Evolutionary conservation across 2,888 invertebrate genomes (phyloP).

Genomic region (Lordiphosa fenestrarum): DNA sequence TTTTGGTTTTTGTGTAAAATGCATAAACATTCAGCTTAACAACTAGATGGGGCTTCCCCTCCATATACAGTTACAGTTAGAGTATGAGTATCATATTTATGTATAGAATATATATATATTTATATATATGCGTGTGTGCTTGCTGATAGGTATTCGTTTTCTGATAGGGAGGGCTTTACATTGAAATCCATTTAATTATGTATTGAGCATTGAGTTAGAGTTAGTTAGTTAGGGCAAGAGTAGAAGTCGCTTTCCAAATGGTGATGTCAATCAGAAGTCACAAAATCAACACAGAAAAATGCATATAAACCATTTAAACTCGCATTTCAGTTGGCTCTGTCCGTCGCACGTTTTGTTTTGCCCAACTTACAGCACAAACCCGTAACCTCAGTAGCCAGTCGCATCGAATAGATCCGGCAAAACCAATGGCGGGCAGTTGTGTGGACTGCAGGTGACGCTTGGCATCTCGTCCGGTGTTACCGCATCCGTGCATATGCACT

Average conservation of each 20-base stretch:
- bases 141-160: slow-evolving; percentile 36
- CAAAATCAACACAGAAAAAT: too few species aligned
- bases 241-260: not conserved
- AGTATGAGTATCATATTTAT: slow-evolving; percentile 14
- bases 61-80: slow-evolving; percentile 1
- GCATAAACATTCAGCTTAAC: slow-evolving; percentile 65
- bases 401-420: slow-evolving; percentile 80
- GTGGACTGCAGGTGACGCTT: slow-evolving; percentile 80
- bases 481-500: slow-evolving; percentile 85
- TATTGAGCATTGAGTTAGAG: slow-evolving; percentile 44
- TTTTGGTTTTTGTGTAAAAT: slow-evolving; percentile 44
- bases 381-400: slow-evolving; percentile 79
- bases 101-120: slow-evolving; percentile 23
- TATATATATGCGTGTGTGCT: slow-evolving; percentile 34
- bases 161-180: slow-evolving; percentile 66
- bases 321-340: not conserved
- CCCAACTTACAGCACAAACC: slow-evolving; percentile 65
- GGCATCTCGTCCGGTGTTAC: slow-evolving; percentile 79
- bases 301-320: not conserved
- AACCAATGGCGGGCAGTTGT: slow-evolving; percentile 80
- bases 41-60: slow-evolving; percentile 50
- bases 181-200: slow-evolving; percentile 66
- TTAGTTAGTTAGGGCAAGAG: slow-evolving; percentile 26
- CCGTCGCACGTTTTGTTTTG: not conserved
- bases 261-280: too few species aligned